A percentile compares a stretch with the other conserved stretches of the same genome.
Conservation (phyloP, 92 coral and sea anemone genomes). For the Phenganax subtilis region DNA sequence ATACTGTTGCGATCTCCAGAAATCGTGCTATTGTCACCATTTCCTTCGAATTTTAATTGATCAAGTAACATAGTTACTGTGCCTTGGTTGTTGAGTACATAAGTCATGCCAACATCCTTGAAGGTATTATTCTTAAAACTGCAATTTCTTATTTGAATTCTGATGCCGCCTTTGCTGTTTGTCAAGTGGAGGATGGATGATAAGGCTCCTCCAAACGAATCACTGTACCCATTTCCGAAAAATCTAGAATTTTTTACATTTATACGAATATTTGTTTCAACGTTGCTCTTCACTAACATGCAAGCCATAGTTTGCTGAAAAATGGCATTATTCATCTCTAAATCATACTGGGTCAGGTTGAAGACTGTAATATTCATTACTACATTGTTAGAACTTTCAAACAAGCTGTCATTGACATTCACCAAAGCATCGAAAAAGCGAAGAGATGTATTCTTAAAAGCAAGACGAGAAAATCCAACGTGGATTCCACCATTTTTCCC, state of each 20-base stretch:
- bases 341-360: not conserved
- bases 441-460: slow-evolving; percentile 31
- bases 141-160: slow-evolving; percentile 31
- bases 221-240: slow-evolving; percentile 6
- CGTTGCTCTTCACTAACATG: not conserved
- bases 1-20: not conserved
- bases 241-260: slow-evolving; percentile 31
- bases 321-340: slow-evolving; percentile 19
- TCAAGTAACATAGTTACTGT: too few relatives aligned
- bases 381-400: not conserved
- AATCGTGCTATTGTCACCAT: not conserved
- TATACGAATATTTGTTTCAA: not conserved
- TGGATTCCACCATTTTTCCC: too few relatives aligned
- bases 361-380: slow-evolving; percentile 18
- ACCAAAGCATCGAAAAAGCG: slow-evolving; percentile 33
- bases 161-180: not conserved
- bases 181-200: slow-evolving; percentile 4
- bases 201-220: not conserved
- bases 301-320: slow-evolving; percentile 37
- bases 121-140: slow-evolving; percentile 23
- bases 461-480: too few relatives aligned
- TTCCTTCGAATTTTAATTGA: too few relatives aligned
- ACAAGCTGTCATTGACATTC: slow-evolving; percentile 14
- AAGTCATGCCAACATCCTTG: slow-evolving; percentile 14
- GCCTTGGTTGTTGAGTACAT: slow-evolving; percentile 18